These are phyloP conservation scores for Pseudanteris insignis DNA, from an alignment of 2,888 invertebrate species.

Conservation along the genomic window DNA sequence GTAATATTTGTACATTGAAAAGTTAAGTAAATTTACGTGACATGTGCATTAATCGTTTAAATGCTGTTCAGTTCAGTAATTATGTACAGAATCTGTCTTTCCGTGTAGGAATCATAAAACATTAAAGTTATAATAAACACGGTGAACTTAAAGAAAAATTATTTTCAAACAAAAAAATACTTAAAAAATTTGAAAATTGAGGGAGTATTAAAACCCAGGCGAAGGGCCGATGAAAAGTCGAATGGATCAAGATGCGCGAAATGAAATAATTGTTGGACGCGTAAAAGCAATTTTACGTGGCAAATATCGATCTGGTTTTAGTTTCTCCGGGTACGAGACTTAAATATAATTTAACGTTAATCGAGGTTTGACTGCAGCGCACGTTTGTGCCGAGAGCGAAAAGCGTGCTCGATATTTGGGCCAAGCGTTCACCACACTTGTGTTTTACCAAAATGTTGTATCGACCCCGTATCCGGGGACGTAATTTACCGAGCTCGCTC, in stretches of 20 bases:
- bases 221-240: neutral
- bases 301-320: slow-evolving; percentile 13
- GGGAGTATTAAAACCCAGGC: too few relatives aligned
- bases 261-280: slow-evolving; percentile 8
- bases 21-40: too few relatives aligned
- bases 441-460: slow-evolving; percentile 38
- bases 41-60: too few relatives aligned
- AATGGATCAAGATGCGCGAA: neutral
- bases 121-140: too few relatives aligned
- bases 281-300: slow-evolving; percentile 9
- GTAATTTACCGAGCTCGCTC: slow-evolving; percentile 41
- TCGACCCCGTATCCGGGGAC: slow-evolving; percentile 35
- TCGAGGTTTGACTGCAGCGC: slow-evolving; percentile 26
- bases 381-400: slow-evolving; percentile 22
- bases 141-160: too few relatives aligned
- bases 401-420: slow-evolving; percentile 33
- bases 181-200: too few relatives aligned
- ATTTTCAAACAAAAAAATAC: too few relatives aligned
- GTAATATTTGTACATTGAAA: too few relatives aligned
- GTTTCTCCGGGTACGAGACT: slow-evolving; percentile 6
- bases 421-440: slow-evolving; percentile 28
- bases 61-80: too few relatives aligned
- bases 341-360: slow-evolving; percentile 37
- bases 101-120: too few relatives aligned
- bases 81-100: too few relatives aligned